Evolutionary conservation across 2,797 vertebrate species (phyloP), one percentile per base, ranked within the genome.

Genomic region (Yasuhikotakia modesta): DNA sequence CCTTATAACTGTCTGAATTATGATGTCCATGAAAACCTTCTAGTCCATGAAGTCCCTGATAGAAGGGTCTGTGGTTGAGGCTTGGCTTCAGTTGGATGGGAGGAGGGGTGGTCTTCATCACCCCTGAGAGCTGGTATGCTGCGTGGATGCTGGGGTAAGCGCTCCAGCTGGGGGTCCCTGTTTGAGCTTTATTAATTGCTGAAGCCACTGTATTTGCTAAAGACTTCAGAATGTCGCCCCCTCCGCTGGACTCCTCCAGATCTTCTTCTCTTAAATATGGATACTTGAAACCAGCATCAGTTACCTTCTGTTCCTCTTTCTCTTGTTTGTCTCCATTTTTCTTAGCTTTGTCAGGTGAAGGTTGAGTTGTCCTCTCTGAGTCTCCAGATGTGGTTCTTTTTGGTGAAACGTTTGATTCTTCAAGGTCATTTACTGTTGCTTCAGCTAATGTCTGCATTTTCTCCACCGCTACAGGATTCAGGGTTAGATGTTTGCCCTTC

Each of bases 101-200:
- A 74, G 97, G 95, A 57, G 92, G 90, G 39, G 95, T 82, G 0
- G 92, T 94, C 87, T 97, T 99, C 88, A 96, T 91, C 86, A 95
- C 93, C 81, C 97, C 97, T 0, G 98, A 96, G 85, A 99, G 95
- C 90, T 99, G 98, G 88, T 99, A 99, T 82, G 98, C 98, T 0
- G 98, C 98, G 0, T 99, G 98, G 83, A 99, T 99, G 90, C 98
- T 99, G 19, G 97, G 98, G 73, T 99, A 99, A 0, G 97, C 97
- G 1, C 98, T 99, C 98, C 98, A 99, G 90, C 96, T 99, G 5
- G 98, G 98, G 0, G 97, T 97, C 69, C 98, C 98, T 0, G 98
- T 99, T 84, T 99, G 98, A 87, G 98, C 98, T 90, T 99, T 99
- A 86, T 98, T 99, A 91, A 99, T 99, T 86, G 98, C 98, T 21